A percentile compares a stretch with the other conserved stretches of the same genome.
These are phyloP conservation scores for Idris sp. DNA, from an alignment of 1,140 invertebrate genomes.

Conservation along the genomic window DNA sequence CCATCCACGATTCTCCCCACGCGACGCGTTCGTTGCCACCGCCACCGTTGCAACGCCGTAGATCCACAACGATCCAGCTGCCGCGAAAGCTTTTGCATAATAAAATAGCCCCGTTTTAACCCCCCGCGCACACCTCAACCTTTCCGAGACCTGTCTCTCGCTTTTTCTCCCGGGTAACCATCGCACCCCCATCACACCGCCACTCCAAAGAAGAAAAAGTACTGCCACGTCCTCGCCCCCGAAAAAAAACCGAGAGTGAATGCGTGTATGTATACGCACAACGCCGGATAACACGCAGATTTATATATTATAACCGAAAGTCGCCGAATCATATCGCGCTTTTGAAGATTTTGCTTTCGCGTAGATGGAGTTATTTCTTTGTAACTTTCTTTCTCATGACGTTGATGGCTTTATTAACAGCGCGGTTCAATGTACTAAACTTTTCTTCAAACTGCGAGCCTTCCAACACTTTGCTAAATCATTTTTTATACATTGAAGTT, in stretches of 20 bases:
- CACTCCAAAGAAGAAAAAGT: slow-evolving; percentile 43
- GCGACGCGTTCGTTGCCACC: slow-evolving; percentile 65
- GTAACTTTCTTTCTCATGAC: background rate
- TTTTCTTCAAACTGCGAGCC: too few relatives aligned
- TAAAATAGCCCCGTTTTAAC: too few relatives aligned
- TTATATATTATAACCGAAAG: slow-evolving; percentile 19
- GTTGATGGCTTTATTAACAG: slow-evolving; percentile 12
- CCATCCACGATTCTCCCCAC: slow-evolving; percentile 61
- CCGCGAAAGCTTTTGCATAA: slow-evolving; percentile 79
- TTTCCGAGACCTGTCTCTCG: slow-evolving; percentile 34
- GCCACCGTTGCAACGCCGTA: slow-evolving; percentile 68
- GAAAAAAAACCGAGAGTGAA: too few relatives aligned
- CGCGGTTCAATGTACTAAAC: slow-evolving; percentile 4
- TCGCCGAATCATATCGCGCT: slow-evolving; percentile 33
- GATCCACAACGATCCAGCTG: slow-evolving; percentile 75
- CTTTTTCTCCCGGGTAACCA: slow-evolving; percentile 51
- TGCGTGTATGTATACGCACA: slow-evolving; percentile 21
- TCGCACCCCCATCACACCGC: slow-evolving; percentile 26
- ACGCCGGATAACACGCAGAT: slow-evolving; percentile 25
- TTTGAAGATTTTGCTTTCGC: slow-evolving; percentile 23
- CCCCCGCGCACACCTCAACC: slow-evolving; percentile 54
- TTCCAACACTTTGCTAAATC: too few relatives aligned
- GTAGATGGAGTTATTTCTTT: slow-evolving; percentile 29
- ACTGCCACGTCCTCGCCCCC: slow-evolving; percentile 27
- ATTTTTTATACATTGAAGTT: too few relatives aligned